Evolutionary conservation across 1,140 invertebrate species (phyloP).

Genomic region (Drosophila baimaii): DNA sequence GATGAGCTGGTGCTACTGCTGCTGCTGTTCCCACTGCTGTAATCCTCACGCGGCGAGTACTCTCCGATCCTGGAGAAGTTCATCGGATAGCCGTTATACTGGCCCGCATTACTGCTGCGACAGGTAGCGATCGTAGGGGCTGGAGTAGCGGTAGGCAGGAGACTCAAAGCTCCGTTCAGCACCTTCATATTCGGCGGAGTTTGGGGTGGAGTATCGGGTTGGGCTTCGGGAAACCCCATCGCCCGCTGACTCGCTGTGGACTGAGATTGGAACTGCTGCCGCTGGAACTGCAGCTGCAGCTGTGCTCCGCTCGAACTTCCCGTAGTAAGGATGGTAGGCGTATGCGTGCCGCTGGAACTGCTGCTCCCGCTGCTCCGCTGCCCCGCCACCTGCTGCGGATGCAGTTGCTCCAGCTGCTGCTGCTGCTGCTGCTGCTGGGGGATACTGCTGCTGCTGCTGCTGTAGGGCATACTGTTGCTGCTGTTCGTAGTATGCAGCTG

Average conservation of each 20-base stretch:
- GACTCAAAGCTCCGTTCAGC: slow-evolving; percentile 88
- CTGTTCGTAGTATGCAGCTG: slow-evolving; percentile 81
- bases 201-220: slow-evolving; percentile 95
- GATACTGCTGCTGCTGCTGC: slow-evolving; percentile 24
- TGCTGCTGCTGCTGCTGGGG: slow-evolving; percentile 57
- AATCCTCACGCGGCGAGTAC: slow-evolving; percentile 82
- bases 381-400: slow-evolving; percentile 52
- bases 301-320: slow-evolving; percentile 52
- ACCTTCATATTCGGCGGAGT: slow-evolving; percentile 96
- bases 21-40: slow-evolving; percentile 86
- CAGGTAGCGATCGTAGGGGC: slow-evolving; percentile 86
- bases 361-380: slow-evolving; percentile 53
- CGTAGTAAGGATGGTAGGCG: slow-evolving; percentile 81
- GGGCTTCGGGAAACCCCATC: slow-evolving; percentile 92
- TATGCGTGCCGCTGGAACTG: slow-evolving; percentile 64
- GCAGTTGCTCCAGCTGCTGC: slow-evolving; percentile 50
- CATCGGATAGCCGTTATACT: slow-evolving; percentile 50
- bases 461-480: slow-evolving; percentile 82
- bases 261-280: slow-evolving; percentile 61
- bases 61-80: slow-evolving; percentile 77
- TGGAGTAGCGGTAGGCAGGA: slow-evolving; percentile 86
- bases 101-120: slow-evolving; percentile 84
- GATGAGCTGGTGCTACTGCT: slow-evolving; percentile 82
- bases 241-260: slow-evolving; percentile 84
- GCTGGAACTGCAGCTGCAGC: slow-evolving; percentile 49